Evolutionary conservation across 2,113 vertebrate genomes (phyloP).

Genomic region (Etheostoma spectabile): DNA sequence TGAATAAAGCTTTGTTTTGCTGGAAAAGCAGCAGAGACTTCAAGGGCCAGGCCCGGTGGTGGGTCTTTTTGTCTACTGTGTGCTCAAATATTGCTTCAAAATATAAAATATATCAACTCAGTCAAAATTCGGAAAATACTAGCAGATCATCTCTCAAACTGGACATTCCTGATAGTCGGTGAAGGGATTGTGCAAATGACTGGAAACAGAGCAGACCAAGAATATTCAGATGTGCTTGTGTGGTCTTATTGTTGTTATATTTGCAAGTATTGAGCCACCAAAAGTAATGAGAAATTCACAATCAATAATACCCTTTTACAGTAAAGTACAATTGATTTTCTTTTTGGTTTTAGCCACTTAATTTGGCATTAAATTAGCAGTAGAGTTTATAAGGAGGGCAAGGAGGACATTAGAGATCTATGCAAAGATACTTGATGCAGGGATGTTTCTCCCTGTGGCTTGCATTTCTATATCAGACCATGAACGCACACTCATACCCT

Average conservation of each 20-base stretch:
- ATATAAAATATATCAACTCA: conserved; percentile 36
- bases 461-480: conserved; percentile 38
- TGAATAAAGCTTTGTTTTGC: conserved; percentile 78
- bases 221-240: not conserved
- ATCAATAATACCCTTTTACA: conserved; percentile 37
- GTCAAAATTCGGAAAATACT: not conserved
- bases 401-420: not conserved
- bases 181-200: conserved; percentile 10
- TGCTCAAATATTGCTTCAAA: conserved; percentile 42
- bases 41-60: conserved; percentile 60
- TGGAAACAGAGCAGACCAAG: not conserved
- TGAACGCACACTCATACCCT: conserved; percentile 33
- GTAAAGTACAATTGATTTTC: conserved; percentile 30
- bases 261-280: conserved; percentile 16
- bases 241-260: not conserved
- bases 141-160: not conserved
- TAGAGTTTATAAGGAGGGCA: not conserved
- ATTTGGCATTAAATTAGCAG: conserved; percentile 29
- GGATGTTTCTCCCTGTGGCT: conserved; percentile 20
- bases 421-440: not conserved
- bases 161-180: conserved; percentile 11
- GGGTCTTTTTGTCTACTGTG: conserved; percentile 70
- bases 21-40: conserved; percentile 61
- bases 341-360: conserved; percentile 29
- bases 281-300: conserved; percentile 17